Evolutionary conservation across 1,140 invertebrate genomes (phyloP).

Genomic region (Asbolus verrucosus): DNA sequence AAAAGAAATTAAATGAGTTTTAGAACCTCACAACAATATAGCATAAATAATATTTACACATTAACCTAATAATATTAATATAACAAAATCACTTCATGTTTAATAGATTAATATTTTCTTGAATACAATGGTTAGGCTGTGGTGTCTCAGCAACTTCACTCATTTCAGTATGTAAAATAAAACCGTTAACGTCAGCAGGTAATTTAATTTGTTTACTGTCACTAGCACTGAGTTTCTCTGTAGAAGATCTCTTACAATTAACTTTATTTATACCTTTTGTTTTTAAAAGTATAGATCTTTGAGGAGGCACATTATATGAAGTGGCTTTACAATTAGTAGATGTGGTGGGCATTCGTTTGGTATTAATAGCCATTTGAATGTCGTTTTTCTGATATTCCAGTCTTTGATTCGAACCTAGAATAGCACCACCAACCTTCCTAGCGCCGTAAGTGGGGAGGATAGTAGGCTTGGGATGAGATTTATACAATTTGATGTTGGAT

Average conservation of each 20-base stretch:
- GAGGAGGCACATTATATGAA: conserved; percentile 45
- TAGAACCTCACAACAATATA: conserved; percentile 1
- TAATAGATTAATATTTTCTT: conserved; percentile 51
- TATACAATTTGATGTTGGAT: conserved; percentile 55
- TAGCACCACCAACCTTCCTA: conserved; percentile 54
- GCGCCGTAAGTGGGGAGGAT: conserved; percentile 54
- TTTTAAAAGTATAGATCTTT: conserved; percentile 55
- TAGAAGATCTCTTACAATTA: conserved; percentile 54
- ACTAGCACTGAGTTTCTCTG: conserved; percentile 51
- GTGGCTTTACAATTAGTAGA: conserved; percentile 51
- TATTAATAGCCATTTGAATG: conserved; percentile 52
- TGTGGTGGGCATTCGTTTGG: conserved; percentile 44
- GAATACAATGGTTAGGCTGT: conserved; percentile 49
- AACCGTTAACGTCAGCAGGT: conserved; percentile 54
- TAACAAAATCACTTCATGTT: conserved; percentile 52
- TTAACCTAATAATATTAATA: background rate
- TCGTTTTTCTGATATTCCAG: conserved; percentile 56
- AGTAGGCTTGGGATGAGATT: conserved; percentile 57
- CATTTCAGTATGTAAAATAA: conserved; percentile 56
- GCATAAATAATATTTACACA: conserved; percentile 6
- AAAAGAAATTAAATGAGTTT: conserved; percentile 4
- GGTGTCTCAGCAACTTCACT: conserved; percentile 54
- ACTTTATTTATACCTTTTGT: conserved; percentile 51
- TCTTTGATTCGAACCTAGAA: conserved; percentile 54
- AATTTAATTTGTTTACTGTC: conserved; percentile 55